Percentiles rank a stretch among this genome's conserved stretches.
Evolutionary conservation across 1,140 invertebrate genomes (phyloP).

Genomic region (Drosophila burlai): DNA sequence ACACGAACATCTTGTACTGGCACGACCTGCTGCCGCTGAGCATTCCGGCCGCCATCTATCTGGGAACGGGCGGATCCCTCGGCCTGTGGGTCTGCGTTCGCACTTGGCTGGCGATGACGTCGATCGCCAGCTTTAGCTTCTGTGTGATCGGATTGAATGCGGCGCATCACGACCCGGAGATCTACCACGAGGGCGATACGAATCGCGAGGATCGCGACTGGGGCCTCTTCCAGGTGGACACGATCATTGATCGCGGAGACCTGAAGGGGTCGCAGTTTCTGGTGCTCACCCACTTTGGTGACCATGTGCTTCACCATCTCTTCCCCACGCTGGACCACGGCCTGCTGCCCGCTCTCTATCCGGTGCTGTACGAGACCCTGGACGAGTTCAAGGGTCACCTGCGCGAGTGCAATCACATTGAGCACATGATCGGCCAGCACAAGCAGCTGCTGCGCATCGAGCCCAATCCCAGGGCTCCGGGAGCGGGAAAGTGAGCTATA

Average conservation of each 20-base stretch:
- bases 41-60: constrained; percentile 86
- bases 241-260: constrained; percentile 90
- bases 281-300: constrained; percentile 90
- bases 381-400: constrained; percentile 89
- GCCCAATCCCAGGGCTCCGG: constrained; percentile 83
- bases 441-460: constrained; percentile 87
- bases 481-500: constrained; percentile 42
- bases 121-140: constrained; percentile 88
- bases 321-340: constrained; percentile 93
- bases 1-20: constrained; percentile 78
- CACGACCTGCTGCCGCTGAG: constrained; percentile 86
- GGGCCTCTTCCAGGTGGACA: constrained; percentile 92
- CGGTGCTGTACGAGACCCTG: constrained; percentile 89
- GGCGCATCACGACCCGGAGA: constrained; percentile 93
- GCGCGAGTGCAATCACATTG: constrained; percentile 86
- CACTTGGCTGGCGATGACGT: constrained; percentile 88
- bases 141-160: constrained; percentile 89
- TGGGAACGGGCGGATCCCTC: constrained; percentile 69
- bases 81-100: constrained; percentile 77
- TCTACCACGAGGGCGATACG: constrained; percentile 93
- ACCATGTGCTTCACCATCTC: constrained; percentile 92
- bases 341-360: constrained; percentile 88
- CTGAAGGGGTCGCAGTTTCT: constrained; percentile 90
- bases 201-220: constrained; percentile 89
- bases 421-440: constrained; percentile 90